Evolutionary conservation across 2,113 vertebrate species (phyloP).

Genomic region (Larimichthys crocea): DNA sequence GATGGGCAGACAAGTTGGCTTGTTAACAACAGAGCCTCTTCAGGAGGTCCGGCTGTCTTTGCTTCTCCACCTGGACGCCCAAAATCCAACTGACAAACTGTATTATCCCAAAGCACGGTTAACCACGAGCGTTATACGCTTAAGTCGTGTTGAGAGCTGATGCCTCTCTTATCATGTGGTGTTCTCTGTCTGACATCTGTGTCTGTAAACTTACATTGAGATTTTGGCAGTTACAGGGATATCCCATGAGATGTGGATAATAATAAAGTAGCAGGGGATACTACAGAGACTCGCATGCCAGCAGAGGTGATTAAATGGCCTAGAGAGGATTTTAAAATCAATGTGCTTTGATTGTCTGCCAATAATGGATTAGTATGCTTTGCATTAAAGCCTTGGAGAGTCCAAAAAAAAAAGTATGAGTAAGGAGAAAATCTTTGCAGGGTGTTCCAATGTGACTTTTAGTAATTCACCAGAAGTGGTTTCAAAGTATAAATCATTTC

Average conservation of each 20-base stretch:
- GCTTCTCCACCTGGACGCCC: slow-evolving; percentile 1
- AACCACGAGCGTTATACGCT: not conserved
- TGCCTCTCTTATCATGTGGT: not conserved
- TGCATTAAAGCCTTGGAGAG: slow-evolving; percentile 7
- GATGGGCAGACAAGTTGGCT: not conserved
- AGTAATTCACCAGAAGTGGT: not conserved
- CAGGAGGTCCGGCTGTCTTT: not conserved
- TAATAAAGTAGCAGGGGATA: slow-evolving; percentile 16
- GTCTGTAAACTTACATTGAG: not conserved
- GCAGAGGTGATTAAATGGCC: slow-evolving; percentile 57
- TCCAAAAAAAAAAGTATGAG: slow-evolving; percentile 26
- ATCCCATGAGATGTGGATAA: slow-evolving; percentile 27
- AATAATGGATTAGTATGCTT: slow-evolving; percentile 47
- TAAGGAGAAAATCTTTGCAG: slow-evolving; percentile 1
- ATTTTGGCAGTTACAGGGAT: slow-evolving; percentile 2
- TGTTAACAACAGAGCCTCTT: not conserved
- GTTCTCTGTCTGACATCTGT: not conserved
- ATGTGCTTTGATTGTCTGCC: slow-evolving; percentile 62
- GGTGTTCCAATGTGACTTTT: not conserved
- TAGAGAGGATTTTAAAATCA: slow-evolving; percentile 63
- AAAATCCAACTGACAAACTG: slow-evolving; percentile 14
- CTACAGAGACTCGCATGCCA: slow-evolving; percentile 22
- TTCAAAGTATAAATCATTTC: not conserved
- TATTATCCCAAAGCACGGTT: not conserved
- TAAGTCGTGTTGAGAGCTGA: not conserved